A percentile compares a stretch with the other conserved stretches of the same genome.
Evolutionary conservation across 2,113 vertebrate species (phyloP).

Genomic region (Pelusios castaneus): DNA sequence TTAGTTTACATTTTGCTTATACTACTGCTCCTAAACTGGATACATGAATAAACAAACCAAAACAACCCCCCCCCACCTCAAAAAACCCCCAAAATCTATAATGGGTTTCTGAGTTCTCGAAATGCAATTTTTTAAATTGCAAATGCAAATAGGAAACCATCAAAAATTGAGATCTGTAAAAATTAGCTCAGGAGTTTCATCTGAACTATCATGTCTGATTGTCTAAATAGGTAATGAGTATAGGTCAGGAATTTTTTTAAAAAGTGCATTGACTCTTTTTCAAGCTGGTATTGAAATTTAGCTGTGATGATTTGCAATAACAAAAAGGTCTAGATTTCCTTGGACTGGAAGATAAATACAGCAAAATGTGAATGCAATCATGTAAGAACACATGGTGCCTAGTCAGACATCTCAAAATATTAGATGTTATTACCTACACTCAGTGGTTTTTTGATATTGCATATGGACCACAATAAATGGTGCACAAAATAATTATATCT

Average conservation of each 20-base stretch:
- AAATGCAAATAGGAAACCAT: too few relatives aligned
- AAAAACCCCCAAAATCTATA: too few relatives aligned
- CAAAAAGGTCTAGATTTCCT: background rate
- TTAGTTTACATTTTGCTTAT: too few relatives aligned
- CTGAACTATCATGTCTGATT: too few relatives aligned
- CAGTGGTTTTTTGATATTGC: background rate
- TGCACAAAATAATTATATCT: constrained; percentile 26
- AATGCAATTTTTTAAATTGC: background rate
- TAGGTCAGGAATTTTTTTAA: background rate
- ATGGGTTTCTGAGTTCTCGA: background rate
- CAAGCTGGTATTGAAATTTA: background rate
- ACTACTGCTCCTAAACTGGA: too few relatives aligned
- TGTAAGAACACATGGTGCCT: background rate
- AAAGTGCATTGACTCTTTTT: background rate
- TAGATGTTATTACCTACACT: background rate
- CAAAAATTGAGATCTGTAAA: background rate
- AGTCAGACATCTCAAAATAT: background rate
- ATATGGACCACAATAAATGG: background rate
- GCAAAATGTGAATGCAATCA: background rate
- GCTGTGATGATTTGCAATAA: background rate
- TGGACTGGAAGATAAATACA: background rate
- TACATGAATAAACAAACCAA: too few relatives aligned
- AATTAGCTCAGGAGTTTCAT: background rate
- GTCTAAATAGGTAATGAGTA: background rate
- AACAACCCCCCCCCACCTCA: too few relatives aligned